Evolutionary conservation across 2,113 vertebrate species (phyloP).

Genomic region (Poecilia latipinna): DNA sequence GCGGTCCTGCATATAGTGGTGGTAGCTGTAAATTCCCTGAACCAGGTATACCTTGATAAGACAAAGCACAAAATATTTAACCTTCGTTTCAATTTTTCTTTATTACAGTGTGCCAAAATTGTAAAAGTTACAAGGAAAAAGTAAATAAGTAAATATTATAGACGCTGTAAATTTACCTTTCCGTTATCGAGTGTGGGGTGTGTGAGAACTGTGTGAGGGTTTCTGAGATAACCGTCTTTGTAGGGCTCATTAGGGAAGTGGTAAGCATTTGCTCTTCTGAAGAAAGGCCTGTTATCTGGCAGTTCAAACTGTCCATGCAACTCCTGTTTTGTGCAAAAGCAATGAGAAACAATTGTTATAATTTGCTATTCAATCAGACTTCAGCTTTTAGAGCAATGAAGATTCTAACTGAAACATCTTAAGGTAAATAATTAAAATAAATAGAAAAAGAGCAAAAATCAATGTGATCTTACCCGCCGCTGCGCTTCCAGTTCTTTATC

Average conservation of each 20-base stretch:
- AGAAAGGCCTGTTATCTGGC: slow-evolving; percentile 87
- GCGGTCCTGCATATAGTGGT: slow-evolving; percentile 96
- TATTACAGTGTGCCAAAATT: not conserved
- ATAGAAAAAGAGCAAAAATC: not conserved
- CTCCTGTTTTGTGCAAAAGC: slow-evolving; percentile 75
- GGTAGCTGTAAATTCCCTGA: slow-evolving; percentile 90
- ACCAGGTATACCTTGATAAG: slow-evolving; percentile 82
- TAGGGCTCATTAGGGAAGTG: slow-evolving; percentile 90
- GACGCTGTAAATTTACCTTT: slow-evolving; percentile 67
- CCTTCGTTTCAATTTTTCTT: not conserved
- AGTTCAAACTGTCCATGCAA: slow-evolving; percentile 86
- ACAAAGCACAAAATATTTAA: not conserved
- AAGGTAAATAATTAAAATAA: not conserved
- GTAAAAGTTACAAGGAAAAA: not conserved
- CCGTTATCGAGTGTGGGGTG: slow-evolving; percentile 83
- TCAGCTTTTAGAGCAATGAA: not conserved
- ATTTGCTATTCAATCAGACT: not conserved
- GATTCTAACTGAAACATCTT: not conserved
- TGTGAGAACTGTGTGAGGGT: slow-evolving; percentile 86
- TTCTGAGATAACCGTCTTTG: slow-evolving; percentile 91
- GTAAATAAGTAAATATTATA: not conserved
- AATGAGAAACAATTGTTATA: not conserved
- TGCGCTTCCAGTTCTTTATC: slow-evolving; percentile 85
- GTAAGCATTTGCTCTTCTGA: slow-evolving; percentile 89
- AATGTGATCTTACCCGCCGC: slow-evolving; percentile 79